Evolutionary conservation across 2,888 invertebrate species (phyloP).

Genomic region (Calliopum simillimum): DNA sequence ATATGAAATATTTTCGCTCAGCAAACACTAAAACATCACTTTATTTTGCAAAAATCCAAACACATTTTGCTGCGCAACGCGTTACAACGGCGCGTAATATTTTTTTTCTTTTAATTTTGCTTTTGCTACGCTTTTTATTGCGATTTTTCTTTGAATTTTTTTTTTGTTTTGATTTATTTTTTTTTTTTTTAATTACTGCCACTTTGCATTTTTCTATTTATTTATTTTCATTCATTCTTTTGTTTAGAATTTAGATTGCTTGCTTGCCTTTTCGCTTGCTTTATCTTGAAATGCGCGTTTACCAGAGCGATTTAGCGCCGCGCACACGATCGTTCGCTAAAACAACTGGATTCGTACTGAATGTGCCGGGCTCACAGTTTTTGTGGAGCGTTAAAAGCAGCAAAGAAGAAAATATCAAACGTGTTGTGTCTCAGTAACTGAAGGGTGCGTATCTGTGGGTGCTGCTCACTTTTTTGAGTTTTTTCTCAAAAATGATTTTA

Average conservation of each 20-base stretch:
- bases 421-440: too few relatives aligned
- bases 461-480: too few relatives aligned
- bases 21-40: too few relatives aligned
- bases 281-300: constrained; percentile 1
- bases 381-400: neutral
- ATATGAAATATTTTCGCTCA: too few relatives aligned
- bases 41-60: too few relatives aligned
- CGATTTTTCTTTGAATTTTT: neutral
- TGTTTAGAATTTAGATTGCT: neutral
- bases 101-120: neutral
- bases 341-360: constrained; percentile 49
- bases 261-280: neutral
- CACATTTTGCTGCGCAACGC: too few relatives aligned
- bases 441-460: too few relatives aligned
- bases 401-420: too few relatives aligned
- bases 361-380: constrained; percentile 9
- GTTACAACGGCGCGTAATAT: neutral
- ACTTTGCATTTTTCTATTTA: neutral
- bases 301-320: constrained; percentile 23
- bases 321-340: constrained; percentile 45
- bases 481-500: too few relatives aligned
- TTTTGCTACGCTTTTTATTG: neutral
- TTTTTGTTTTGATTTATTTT: neutral
- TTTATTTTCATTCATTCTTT: neutral
- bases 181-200: neutral